Base-by-base conservation (phyloP, 92 coral and sea anemone species). In the Zoanthus solanderi region DNA sequence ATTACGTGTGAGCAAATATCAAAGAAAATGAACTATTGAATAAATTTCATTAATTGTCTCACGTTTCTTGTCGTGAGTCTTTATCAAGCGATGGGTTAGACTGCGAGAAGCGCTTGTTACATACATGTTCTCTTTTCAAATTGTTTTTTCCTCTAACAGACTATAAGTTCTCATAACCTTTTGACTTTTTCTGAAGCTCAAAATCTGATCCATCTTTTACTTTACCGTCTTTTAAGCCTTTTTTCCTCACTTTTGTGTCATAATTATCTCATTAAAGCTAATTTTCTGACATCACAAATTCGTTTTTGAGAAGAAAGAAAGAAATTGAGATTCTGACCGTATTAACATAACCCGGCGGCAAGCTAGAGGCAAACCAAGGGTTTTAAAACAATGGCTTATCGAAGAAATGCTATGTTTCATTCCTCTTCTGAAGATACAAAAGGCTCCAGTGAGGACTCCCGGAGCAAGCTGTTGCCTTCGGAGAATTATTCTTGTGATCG, bases 351-450 rank as follows among this genome's bases (percentile, higher is more conserved):
- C 75, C 11, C 9, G 75, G 75, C 45, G 28, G 44, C 18, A n/a
- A n/a, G 45, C 13, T 37, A 6, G 6, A 16, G 84, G 68, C 29
- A 34, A 69, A 68, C 29, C 32, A 14, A 32, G 30, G 10, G 0
- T 13, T 6, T 42, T 10, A 8, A 18, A 18, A 46, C 28, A 47
- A 81, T 81, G 85, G 85, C 60, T 23, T 63, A 66, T 4, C 71
- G 85, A 81, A 14, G 85, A 47, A 81, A 81, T 66, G 85, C 85
- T 5, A 81, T 81, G 85, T n/a, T 81, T 81, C 5, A 66, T 14
- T 0, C 28, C 42, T 12, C 7, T 42, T 13, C 72, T 31, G 60
- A 9, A 18, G 75, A 81, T 44, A 15, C 47, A 2, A 81, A 46
- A 37, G 63, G 7, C 32, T 7, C 75, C 0, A 0, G 1, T 6